A percentile compares a stretch with the other conserved stretches of the same genome.
phyloP scores from a whole-genome alignment of 2,113 vertebrate genomes.

The Solenodon paradoxus region DNA sequence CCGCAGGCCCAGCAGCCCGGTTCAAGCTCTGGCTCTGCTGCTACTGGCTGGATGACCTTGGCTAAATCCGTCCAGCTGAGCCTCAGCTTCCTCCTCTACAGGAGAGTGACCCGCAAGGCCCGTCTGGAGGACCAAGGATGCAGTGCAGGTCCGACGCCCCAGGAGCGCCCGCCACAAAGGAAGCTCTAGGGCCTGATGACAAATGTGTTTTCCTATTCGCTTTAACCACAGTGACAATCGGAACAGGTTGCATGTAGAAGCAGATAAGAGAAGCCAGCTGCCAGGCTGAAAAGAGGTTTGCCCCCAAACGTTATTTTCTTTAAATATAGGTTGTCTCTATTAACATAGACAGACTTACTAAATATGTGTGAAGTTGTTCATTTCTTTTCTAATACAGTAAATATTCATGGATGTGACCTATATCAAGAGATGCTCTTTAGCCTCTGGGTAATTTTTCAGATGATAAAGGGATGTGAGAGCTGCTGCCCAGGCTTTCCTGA shows the following conservation, averaged over 20 bases:
- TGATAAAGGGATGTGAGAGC: background rate
- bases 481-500: background rate
- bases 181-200: background rate
- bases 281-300: background rate
- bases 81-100: background rate
- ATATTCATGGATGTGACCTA: background rate
- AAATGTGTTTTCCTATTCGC: background rate
- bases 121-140: background rate
- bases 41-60: background rate
- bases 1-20: background rate
- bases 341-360: background rate
- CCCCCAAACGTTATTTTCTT: background rate
- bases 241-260: background rate
- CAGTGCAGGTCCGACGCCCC: too few species aligned
- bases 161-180: background rate
- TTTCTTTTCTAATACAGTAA: background rate
- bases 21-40: background rate
- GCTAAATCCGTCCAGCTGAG: background rate
- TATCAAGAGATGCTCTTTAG: background rate
- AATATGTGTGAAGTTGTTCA: background rate
- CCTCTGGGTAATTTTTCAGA: background rate
- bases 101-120: background rate
- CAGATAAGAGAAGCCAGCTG: background rate
- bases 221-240: background rate
- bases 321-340: background rate